Evolutionary conservation across 2,888 invertebrate species (phyloP).

Genomic region (Drosophila neutralis): DNA sequence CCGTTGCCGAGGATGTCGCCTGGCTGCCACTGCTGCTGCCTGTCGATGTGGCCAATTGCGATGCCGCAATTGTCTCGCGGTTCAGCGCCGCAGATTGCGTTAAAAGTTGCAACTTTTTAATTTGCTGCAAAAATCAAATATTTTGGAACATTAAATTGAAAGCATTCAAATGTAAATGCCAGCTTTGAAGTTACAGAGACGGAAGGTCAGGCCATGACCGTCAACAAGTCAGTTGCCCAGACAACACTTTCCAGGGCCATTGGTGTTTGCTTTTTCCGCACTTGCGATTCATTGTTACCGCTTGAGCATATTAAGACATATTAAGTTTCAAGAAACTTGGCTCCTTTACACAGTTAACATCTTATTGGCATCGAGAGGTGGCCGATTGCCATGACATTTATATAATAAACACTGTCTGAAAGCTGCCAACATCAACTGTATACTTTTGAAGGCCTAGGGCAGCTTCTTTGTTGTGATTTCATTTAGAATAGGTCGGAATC

Average conservation of each 20-base stretch:
- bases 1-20: conserved; percentile 63
- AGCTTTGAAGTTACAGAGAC: conserved; percentile 1
- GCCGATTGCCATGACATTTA: background rate
- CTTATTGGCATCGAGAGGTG: background rate
- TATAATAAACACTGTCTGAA: background rate
- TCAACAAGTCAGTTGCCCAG: conserved; percentile 32
- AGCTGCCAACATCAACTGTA: background rate
- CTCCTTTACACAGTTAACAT: background rate
- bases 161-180: conserved; percentile 8
- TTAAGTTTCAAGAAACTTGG: conserved; percentile 2
- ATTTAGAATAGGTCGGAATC: background rate
- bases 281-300: conserved; percentile 1
- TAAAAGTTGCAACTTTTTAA: conserved; percentile 84
- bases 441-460: background rate
- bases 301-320: background rate
- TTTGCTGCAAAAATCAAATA: conserved; percentile 80
- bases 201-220: conserved; percentile 3
- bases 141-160: conserved; percentile 16
- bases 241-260: conserved; percentile 8
- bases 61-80: conserved; percentile 85
- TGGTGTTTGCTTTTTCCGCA: background rate
- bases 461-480: background rate
- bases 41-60: conserved; percentile 85
- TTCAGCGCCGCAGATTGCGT: conserved; percentile 85
- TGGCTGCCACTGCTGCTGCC: conserved; percentile 64